These are phyloP conservation scores for Torymus auratus DNA, from an alignment of 2,888 invertebrate species.

Conservation along the genomic window DNA sequence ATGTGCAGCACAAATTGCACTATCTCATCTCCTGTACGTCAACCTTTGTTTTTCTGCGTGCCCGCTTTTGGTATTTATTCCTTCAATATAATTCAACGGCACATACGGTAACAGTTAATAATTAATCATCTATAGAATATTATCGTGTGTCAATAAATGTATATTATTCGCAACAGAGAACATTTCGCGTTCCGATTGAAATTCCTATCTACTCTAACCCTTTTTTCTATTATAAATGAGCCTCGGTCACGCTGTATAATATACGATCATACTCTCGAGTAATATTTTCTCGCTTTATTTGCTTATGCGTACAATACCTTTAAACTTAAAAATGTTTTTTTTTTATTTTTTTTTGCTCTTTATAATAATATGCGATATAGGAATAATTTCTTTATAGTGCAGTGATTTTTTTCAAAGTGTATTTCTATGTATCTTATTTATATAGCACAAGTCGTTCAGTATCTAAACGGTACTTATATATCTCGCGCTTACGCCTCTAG, in stretches of 20 bases:
- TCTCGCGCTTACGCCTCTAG: not conserved
- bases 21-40: not conserved
- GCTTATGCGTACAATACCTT: too few relatives aligned
- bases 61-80: conserved; percentile 40
- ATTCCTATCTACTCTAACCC: conserved; percentile 50
- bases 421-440: conserved; percentile 15
- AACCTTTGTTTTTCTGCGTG: conserved; percentile 31
- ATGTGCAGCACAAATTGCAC: not conserved
- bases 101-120: conserved; percentile 56
- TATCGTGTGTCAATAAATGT: conserved; percentile 40
- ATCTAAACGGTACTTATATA: conserved; percentile 29
- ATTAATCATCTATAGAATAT: conserved; percentile 48
- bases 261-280: conserved; percentile 26
- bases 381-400: conserved; percentile 33
- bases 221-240: conserved; percentile 47
- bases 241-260: conserved; percentile 21
- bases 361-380: conserved; percentile 5
- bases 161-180: conserved; percentile 47
- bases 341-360: conserved; percentile 2
- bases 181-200: conserved; percentile 38
- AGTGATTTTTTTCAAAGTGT: conserved; percentile 12
- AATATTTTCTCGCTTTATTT: conserved; percentile 7
- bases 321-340: not conserved
- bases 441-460: conserved; percentile 24
- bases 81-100: conserved; percentile 54